Conservation (phyloP, 2,113 vertebrate species). For the Nettapus auritus region DNA sequence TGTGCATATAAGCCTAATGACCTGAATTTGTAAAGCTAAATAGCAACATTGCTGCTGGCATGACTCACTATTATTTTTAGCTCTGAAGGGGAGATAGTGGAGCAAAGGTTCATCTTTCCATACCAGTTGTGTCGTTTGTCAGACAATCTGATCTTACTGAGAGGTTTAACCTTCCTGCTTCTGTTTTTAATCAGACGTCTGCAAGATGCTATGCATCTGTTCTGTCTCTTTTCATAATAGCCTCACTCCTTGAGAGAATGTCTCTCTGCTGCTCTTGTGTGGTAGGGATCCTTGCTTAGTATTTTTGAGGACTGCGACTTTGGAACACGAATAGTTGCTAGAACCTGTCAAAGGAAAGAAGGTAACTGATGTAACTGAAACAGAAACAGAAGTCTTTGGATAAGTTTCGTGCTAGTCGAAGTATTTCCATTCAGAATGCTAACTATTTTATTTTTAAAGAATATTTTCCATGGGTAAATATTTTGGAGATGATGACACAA, state of each 20-base stretch:
- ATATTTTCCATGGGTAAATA: neutral
- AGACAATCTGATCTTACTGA: neutral
- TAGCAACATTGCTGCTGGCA: neutral
- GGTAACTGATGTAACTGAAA: neutral
- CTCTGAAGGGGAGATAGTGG: neutral
- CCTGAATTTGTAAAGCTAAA: slow-evolving; percentile 24
- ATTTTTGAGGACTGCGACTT: neutral
- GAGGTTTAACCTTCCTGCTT: neutral
- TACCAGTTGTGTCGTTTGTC: neutral
- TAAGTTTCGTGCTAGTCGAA: neutral
- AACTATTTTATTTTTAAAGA: neutral
- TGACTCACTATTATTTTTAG: slow-evolving; percentile 53
- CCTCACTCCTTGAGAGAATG: neutral
- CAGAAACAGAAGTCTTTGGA: neutral
- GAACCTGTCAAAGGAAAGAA: neutral
- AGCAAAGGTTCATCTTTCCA: slow-evolving; percentile 30
- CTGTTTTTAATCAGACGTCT: neutral
- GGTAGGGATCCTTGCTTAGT: neutral
- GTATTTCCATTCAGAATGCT: neutral
- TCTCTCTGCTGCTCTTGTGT: neutral
- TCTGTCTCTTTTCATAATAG: neutral
- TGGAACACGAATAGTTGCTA: neutral
- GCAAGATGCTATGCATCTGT: neutral
- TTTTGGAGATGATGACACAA: neutral
- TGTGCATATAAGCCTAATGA: neutral